Percentiles rank a stretch among this genome's conserved stretches.
phyloP scores from a whole-genome alignment of 2,113 vertebrate genomes.

The Oceanodroma tethys region DNA sequence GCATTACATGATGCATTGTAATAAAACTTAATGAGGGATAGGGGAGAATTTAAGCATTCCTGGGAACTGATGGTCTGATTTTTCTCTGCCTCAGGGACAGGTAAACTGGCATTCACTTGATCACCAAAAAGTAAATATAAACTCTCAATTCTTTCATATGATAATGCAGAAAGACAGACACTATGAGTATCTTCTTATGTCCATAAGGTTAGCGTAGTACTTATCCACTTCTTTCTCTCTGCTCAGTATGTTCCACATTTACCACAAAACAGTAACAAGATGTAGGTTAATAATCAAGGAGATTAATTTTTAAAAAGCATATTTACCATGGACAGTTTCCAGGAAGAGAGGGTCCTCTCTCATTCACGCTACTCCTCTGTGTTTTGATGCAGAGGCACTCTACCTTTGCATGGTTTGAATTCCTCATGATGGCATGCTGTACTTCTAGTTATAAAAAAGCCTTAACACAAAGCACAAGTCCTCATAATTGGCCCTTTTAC shows the following conservation, averaged over 20 bases:
- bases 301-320: background rate
- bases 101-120: background rate
- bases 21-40: background rate
- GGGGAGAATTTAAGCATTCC: background rate
- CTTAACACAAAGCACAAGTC: background rate
- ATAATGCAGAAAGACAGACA: background rate
- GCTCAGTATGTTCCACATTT: background rate
- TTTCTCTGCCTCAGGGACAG: background rate
- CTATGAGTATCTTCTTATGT: background rate
- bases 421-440: background rate
- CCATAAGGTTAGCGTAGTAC: background rate
- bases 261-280: background rate
- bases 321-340: background rate
- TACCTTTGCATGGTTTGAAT: background rate
- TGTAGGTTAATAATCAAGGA: background rate
- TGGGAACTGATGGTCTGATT: background rate
- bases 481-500: background rate
- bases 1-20: background rate
- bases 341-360: background rate
- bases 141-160: background rate
- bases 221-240: background rate
- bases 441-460: background rate
- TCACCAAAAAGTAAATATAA: background rate
- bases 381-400: background rate
- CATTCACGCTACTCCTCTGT: background rate